These are phyloP conservation scores for Urocyon cinereoargenteus DNA, from an alignment of 2,797 vertebrate species.

Conservation along the genomic window DNA sequence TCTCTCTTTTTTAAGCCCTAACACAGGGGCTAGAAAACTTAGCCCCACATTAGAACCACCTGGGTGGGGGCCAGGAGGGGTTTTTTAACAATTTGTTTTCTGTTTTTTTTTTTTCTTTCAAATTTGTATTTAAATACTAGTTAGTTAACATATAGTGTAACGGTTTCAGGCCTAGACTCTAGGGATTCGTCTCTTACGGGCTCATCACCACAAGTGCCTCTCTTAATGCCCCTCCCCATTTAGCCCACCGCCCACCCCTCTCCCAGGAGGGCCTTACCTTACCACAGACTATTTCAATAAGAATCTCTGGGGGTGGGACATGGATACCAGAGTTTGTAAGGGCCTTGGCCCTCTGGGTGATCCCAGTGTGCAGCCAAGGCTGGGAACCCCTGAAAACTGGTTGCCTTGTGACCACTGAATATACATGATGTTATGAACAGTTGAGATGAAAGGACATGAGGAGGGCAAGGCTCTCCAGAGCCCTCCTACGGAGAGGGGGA, in stretches of 20 bases:
- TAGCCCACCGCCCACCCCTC: neutral
- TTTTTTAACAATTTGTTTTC: neutral
- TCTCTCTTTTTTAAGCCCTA: neutral
- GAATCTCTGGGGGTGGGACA: neutral
- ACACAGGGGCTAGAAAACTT: neutral
- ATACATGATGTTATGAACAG: neutral
- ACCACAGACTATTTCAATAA: neutral
- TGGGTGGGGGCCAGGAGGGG: neutral
- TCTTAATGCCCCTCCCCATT: neutral
- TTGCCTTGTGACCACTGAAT: neutral
- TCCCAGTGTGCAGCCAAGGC: neutral
- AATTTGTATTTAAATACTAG: neutral
- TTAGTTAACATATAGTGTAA: neutral
- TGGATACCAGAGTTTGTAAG: neutral
- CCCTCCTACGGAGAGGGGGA: neutral
- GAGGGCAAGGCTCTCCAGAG: neutral
- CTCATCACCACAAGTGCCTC: neutral
- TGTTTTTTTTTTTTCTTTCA: no score
- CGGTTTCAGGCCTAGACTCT: neutral
- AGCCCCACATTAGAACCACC: neutral
- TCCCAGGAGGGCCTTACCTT: neutral
- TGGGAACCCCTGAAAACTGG: neutral
- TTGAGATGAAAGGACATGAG: neutral
- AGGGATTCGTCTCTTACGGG: neutral
- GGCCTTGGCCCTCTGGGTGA: fast-evolving